phyloP scores from a whole-genome alignment of 2,113 vertebrate genomes.

The Gulo gulo region DNA sequence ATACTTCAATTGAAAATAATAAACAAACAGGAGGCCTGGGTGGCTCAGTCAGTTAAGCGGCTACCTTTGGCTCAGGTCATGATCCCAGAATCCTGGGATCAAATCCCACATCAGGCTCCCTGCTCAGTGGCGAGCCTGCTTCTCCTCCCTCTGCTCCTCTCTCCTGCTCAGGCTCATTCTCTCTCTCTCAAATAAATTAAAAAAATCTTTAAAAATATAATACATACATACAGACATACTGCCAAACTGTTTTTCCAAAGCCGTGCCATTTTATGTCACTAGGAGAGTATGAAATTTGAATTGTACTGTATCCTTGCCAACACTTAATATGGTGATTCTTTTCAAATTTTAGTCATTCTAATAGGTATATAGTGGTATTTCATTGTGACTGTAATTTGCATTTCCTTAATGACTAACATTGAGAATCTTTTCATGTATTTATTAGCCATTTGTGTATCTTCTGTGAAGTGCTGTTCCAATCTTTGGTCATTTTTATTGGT shows the following conservation, averaged over 20 bases:
- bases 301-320: background rate
- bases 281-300: background rate
- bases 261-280: background rate
- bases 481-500: background rate
- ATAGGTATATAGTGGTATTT: background rate
- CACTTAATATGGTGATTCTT: background rate
- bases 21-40: background rate
- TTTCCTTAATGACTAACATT: background rate
- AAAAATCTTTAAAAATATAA: background rate
- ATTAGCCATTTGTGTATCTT: background rate
- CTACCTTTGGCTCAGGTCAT: background rate
- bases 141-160: background rate
- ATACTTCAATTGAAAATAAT: background rate
- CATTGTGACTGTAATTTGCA: background rate
- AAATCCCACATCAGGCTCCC: background rate
- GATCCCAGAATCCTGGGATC: background rate
- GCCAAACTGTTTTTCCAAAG: background rate
- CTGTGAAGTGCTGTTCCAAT: background rate
- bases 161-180: background rate
- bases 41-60: background rate
- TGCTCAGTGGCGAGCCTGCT: background rate
- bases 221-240: background rate
- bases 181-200: background rate
- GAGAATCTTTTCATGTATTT: background rate
- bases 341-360: background rate